Evolutionary conservation across 2,888 invertebrate species (phyloP).

Genomic region (Epinotia ramella): DNA sequence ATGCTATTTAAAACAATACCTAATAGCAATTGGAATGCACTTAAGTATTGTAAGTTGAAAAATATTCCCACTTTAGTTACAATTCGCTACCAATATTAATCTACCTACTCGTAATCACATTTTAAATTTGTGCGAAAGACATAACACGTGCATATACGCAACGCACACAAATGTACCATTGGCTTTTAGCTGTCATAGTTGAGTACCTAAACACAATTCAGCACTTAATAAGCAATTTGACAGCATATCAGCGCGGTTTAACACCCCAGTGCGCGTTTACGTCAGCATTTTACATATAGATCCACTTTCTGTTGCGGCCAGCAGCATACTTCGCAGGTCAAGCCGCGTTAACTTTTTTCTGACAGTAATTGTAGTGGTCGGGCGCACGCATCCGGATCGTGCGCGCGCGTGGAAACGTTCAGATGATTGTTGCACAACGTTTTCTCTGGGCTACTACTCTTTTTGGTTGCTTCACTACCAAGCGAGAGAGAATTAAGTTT

Average conservation of each 20-base stretch:
- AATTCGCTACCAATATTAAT: too few species aligned
- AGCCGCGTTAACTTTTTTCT: slow-evolving; percentile 58
- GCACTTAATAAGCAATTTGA: slow-evolving; percentile 20
- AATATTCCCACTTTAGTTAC: too few species aligned
- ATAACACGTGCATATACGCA: slow-evolving; percentile 2
- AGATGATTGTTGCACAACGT: slow-evolving; percentile 15
- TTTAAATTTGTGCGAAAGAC: neutral
- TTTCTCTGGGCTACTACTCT: slow-evolving; percentile 10
- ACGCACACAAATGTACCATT: neutral
- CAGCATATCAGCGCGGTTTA: slow-evolving; percentile 19
- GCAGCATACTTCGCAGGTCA: slow-evolving; percentile 60
- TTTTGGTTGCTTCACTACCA: slow-evolving; percentile 14
- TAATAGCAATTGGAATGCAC: too few species aligned
- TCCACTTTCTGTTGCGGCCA: slow-evolving; percentile 48
- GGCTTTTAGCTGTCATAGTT: slow-evolving; percentile 5
- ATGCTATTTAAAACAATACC: too few species aligned
- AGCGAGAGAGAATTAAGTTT: slow-evolving; percentile 22
- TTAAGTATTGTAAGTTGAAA: too few species aligned
- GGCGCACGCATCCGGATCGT: slow-evolving; percentile 54
- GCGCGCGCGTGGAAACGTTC: slow-evolving; percentile 22
- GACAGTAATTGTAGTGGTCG: slow-evolving; percentile 51
- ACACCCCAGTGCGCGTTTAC: slow-evolving; percentile 24
- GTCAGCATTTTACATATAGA: slow-evolving; percentile 40
- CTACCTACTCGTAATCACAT: neutral
- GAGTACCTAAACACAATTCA: neutral